These are phyloP conservation scores for Athalia cordata DNA, from an alignment of 2,888 invertebrate genomes.

Conservation along the genomic window DNA sequence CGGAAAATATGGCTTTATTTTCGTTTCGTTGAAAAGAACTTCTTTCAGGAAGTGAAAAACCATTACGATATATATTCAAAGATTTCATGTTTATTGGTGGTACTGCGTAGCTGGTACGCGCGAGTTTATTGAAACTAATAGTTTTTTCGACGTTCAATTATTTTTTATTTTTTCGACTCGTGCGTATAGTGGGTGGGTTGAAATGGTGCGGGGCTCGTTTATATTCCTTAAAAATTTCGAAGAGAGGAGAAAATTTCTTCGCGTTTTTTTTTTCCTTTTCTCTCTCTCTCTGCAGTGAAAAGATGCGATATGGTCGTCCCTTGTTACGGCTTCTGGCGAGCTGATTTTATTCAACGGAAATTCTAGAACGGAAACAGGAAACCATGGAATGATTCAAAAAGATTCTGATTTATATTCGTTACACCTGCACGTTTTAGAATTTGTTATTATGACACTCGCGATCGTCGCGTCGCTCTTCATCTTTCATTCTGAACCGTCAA, in stretches of 20 bases:
- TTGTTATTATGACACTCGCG: neutral
- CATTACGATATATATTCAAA: no score
- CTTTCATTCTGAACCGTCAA: neutral
- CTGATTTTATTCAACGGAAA: conserved; percentile 35
- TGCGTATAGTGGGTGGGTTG: neutral
- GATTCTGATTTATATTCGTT: conserved; percentile 42
- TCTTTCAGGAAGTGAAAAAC: no score
- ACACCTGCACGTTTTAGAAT: conserved; percentile 28
- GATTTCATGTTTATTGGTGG: no score
- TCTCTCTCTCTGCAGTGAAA: no score
- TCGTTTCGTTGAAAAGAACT: no score
- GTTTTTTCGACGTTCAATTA: conserved; percentile 1
- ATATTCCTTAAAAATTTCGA: conserved; percentile 30
- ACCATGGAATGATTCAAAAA: conserved; percentile 39
- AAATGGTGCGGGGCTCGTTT: conserved; percentile 15
- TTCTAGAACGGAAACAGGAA: conserved; percentile 35
- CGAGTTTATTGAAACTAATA: conserved; percentile 2
- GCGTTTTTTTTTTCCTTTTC: no score
- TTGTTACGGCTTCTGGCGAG: no score
- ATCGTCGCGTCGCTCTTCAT: neutral
- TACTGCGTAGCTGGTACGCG: no score
- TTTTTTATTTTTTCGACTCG: neutral
- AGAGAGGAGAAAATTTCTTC: neutral
- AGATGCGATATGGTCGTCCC: no score
- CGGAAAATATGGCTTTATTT: no score